Evolutionary conservation across 1,140 invertebrate species (phyloP), one percentile per base, ranked within the genome.

Genomic region (Leucophenga varia): DNA sequence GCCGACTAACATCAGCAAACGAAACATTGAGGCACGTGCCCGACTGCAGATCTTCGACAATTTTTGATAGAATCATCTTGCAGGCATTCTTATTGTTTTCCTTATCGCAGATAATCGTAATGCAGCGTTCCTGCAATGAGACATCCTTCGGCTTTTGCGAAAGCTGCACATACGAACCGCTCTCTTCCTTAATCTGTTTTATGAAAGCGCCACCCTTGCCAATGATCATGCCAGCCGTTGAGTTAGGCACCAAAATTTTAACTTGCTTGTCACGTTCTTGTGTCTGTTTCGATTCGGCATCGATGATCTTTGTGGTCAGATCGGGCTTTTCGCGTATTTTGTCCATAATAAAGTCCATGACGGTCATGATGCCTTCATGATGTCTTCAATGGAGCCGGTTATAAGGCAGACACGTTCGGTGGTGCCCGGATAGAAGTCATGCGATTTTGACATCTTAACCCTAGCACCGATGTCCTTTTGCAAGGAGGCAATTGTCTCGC

Each of bases 201-300:
- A 98, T 97, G 70, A 91, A 98, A 77, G 91, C 92, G 42, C 96
- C 96, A 48, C 88, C 93, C 79, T 98, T 98, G 55, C 96, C 96
- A 72, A 98, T 98, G 56, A 98, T 96, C 94, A 98, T 97, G 54
- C 96, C 96, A 54, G 95, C 96, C 12, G 95, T 98, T 49, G 91
- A 97, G 77, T 98, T 99, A 51, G 96, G 96, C 69, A 99, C 94
- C 59, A 99, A 79, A 65, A 98, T 94, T 80, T 98, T 98, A 44
- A 98, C 92, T 82, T 91, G 89, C 73, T 89, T 90, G 59, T 91
- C 89, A 52, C 88, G 81, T 57, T 91, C 89, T 58, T 80, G 86
- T 45, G 74, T 84, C 81, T 80, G 83, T 77, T 87, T 89, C 58
- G 77, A 82, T 75, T 82, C 87, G 52, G 78, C 82, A 73, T 83